Base-by-base conservation (phyloP, 1,140 invertebrate genomes). In the Drosophila insularis region DNA sequence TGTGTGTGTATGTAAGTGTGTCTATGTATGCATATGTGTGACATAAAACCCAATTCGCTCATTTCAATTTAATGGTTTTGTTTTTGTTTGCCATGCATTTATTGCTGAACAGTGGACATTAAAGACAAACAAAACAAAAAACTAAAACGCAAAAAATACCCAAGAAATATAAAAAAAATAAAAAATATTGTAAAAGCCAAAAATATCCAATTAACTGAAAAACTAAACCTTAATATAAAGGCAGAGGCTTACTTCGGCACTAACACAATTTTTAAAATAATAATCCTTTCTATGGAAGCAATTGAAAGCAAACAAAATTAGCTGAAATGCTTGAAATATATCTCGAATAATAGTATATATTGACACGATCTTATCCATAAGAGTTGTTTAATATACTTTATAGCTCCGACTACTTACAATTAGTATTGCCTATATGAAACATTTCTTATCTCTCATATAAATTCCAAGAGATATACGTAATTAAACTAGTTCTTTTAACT, bases 11-110 rank as follows among this genome's bases (percentile, higher is more conserved):
- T 43, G 5, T 43, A n/a, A n/a, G 4, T 43, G 40, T n/a, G n/a
- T n/a, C n/a, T n/a, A n/a, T n/a, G 27, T 31, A 31, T 43, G n/a
- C n/a, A 1, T 43, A 56, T 71, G 59, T 77, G 54, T 55, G 68
- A 68, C 74, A 74, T 70, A 71, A 80, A 70, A 86, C 59, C 82
- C 81, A 85, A 85, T 86, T 81, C 82, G 87, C 80, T 85, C 82
- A 81, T 87, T 85, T 87, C 74, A 87, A 80, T 85, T 85, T 87
- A 87, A 85, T 85, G 85, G 81, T 65, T 76, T 66, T 37, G 39
- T 56, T 74, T 86, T 77, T 86, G 85, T 78, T 65, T 66, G 73
- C 59, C 50, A 37, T 68, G 50, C 56, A 39, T 6, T 54, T 11
- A 23, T 55, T 17, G n/a, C 32, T 58, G 27, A 63, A 37, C 65